Conservation (phyloP, 2,797 vertebrate species). For the Hirundo rustica region DNA sequence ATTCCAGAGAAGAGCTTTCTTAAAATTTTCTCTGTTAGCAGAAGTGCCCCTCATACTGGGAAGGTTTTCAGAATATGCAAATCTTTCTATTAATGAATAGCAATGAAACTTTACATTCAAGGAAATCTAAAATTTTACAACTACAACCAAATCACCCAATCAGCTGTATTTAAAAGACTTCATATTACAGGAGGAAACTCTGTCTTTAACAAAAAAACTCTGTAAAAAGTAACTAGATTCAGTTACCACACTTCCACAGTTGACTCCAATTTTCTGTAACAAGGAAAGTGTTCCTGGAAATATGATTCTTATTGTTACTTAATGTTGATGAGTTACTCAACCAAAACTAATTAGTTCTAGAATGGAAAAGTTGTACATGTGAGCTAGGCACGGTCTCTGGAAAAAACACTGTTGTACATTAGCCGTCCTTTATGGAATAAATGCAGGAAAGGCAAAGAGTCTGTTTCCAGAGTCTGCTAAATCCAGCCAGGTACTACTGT, state of each 20-base stretch:
- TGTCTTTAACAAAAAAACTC: constrained; percentile 6
- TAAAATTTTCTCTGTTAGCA: background rate
- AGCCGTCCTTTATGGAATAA: background rate
- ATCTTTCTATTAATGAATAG: background rate
- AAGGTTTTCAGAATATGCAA: background rate
- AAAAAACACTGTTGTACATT: background rate
- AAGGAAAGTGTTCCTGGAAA: constrained; percentile 57
- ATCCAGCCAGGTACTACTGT: background rate
- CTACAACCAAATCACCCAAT: background rate
- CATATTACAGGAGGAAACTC: background rate
- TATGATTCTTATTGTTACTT: constrained; percentile 55
- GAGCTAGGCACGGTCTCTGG: background rate
- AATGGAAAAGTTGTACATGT: constrained; percentile 34
- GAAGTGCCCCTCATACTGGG: background rate
- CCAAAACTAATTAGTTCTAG: constrained; percentile 52
- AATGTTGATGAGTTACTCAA: constrained; percentile 48
- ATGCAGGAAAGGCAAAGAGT: background rate
- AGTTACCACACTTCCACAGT: constrained; percentile 44
- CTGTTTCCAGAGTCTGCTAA: background rate
- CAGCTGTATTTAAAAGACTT: background rate
- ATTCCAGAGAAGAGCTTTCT: background rate
- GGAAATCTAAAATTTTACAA: background rate
- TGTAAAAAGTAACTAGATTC: background rate
- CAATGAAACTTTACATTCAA: background rate
- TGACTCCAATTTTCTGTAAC: constrained; percentile 38